These are phyloP conservation scores for Probaryconus sp. DNA, from an alignment of 1,140 invertebrate species.

Conservation along the genomic window DNA sequence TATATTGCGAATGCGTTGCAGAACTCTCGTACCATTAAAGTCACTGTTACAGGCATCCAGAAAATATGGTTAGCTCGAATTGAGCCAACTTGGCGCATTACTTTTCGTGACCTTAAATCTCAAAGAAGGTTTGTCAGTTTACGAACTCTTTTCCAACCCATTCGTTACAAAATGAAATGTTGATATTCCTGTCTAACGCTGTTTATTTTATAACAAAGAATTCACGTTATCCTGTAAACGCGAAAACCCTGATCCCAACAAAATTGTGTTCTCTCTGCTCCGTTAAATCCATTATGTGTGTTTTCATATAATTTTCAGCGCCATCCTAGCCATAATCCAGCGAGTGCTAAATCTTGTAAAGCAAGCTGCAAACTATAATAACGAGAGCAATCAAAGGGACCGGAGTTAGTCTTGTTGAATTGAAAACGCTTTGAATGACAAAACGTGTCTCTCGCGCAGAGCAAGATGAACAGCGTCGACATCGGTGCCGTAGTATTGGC, in stretches of 20 bases:
- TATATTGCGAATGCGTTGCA: constrained; percentile 34
- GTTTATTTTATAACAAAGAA: too few species aligned
- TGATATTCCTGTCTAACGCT: too few species aligned
- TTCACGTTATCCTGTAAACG: too few species aligned
- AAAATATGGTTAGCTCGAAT: constrained; percentile 38
- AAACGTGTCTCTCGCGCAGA: constrained; percentile 11
- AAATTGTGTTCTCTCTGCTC: neutral
- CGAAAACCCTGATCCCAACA: constrained; percentile 8
- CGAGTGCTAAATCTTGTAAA: constrained; percentile 12
- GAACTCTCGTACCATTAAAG: constrained; percentile 52
- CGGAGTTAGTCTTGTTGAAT: constrained; percentile 3
- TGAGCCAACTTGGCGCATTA: constrained; percentile 42
- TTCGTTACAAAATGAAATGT: too few species aligned
- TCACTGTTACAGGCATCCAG: constrained; percentile 36
- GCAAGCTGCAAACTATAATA: constrained; percentile 6
- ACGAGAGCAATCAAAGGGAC: constrained; percentile 20
- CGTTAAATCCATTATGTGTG: constrained; percentile 12
- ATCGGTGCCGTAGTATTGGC: constrained; percentile 12
- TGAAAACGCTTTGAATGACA: constrained; percentile 28
- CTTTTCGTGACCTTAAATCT: too few species aligned
- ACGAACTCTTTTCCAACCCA: too few species aligned
- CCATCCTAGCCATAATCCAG: neutral
- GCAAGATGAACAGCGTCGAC: constrained; percentile 30
- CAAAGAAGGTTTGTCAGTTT: too few species aligned
- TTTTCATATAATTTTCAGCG: constrained; percentile 12